Conservation (phyloP, 92 coral and sea anemone genomes). For the Anthopleura xanthogrammica region DNA sequence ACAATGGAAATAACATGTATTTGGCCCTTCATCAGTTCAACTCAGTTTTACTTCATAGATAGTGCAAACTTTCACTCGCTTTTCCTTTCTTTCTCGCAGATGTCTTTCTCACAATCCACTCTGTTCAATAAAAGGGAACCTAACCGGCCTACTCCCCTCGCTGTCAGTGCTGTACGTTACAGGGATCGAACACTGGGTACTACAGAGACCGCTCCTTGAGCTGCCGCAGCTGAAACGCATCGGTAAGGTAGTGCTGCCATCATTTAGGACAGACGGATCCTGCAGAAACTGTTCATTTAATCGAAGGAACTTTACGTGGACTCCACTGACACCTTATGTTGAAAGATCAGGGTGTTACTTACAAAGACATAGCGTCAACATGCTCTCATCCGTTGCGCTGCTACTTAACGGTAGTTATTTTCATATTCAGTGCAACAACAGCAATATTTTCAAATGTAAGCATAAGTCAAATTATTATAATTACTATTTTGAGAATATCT, state of each 20-base stretch:
- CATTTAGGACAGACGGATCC: neutral
- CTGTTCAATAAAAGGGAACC: neutral
- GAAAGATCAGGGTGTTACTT: neutral
- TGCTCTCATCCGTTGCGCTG: neutral
- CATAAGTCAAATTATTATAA: too few relatives aligned
- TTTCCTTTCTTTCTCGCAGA: neutral
- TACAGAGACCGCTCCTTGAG: neutral
- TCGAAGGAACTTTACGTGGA: neutral
- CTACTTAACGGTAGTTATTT: neutral
- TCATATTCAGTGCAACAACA: neutral
- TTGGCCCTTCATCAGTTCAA: neutral
- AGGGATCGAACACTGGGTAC: conserved; percentile 12
- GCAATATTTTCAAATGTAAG: too few relatives aligned
- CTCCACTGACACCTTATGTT: neutral
- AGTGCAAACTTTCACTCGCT: too few relatives aligned
- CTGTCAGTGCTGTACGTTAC: conserved; percentile 8
- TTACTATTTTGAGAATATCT: neutral
- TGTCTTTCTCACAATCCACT: conserved; percentile 1
- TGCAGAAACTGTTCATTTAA: neutral
- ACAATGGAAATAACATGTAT: too few relatives aligned
- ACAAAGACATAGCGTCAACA: neutral
- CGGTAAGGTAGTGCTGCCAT: neutral
- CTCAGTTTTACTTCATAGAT: neutral
- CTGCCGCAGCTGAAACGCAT: neutral
- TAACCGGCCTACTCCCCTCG: neutral